Evolutionary conservation across 1,140 invertebrate genomes (phyloP).

Genomic region (Rhizoglyphus robini): DNA sequence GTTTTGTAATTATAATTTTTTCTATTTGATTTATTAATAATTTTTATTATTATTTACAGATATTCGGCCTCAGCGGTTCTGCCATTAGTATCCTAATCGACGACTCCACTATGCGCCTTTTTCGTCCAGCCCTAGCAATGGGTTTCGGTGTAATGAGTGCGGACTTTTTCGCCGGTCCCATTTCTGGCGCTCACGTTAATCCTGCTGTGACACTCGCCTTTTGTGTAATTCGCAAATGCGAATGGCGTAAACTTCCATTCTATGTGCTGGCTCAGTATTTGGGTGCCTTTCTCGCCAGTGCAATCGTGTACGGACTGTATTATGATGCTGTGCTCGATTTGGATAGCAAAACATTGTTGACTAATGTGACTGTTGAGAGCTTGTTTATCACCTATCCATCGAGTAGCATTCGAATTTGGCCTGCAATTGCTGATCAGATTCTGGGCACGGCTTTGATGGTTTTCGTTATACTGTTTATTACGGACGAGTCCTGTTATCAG

Average conservation of each 20-base stretch:
- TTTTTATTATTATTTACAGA: too few relatives aligned
- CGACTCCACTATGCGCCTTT: neutral
- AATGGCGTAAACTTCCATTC: slow-evolving; percentile 36
- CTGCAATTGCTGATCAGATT: slow-evolving; percentile 41
- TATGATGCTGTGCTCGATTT: slow-evolving; percentile 36
- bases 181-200: slow-evolving; percentile 41
- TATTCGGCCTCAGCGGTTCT: slow-evolving; percentile 10
- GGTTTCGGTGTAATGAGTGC: slow-evolving; percentile 8
- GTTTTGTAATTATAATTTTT: too few relatives aligned
- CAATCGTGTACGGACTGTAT: slow-evolving; percentile 24
- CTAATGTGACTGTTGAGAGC: slow-evolving; percentile 37
- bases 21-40: too few relatives aligned
- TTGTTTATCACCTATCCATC: slow-evolving; percentile 47
- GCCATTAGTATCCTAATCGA: slow-evolving; percentile 4
- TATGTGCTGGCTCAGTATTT: slow-evolving; percentile 43
- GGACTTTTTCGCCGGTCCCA: neutral
- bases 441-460: slow-evolving; percentile 43
- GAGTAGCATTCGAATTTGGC: slow-evolving; percentile 33
- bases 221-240: slow-evolving; percentile 35
- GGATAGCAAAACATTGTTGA: slow-evolving; percentile 36
- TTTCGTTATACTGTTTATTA: slow-evolving; percentile 40
- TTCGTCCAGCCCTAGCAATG: neutral
- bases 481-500: slow-evolving; percentile 37
- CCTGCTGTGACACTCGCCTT: slow-evolving; percentile 42
- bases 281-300: slow-evolving; percentile 31